These are phyloP conservation scores for Anorthoa munda DNA, from an alignment of 2,888 invertebrate genomes.

Conservation along the genomic window DNA sequence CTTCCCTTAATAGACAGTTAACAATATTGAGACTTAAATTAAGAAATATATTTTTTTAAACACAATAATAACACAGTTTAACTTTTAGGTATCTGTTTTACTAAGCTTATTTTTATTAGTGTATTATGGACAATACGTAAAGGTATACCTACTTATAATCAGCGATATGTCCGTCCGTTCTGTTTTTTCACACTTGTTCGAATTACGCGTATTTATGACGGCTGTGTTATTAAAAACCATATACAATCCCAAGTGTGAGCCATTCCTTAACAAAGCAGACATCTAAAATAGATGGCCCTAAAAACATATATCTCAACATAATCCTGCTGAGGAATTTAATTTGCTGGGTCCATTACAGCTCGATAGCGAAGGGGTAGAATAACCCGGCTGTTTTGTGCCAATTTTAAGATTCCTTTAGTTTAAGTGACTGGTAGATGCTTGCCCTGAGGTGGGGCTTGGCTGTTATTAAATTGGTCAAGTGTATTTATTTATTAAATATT, in stretches of 20 bases:
- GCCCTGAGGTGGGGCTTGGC: not conserved
- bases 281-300: conserved; percentile 42
- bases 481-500: too few species aligned
- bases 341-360: conserved; percentile 66
- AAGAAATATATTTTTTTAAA: too few species aligned
- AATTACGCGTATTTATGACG: not conserved
- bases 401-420: conserved; percentile 62
- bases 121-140: too few species aligned
- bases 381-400: conserved; percentile 48
- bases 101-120: too few species aligned
- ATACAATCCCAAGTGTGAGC: conserved; percentile 30
- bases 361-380: conserved; percentile 62
- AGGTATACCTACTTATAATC: too few species aligned
- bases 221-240: conserved; percentile 43
- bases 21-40: too few species aligned
- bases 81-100: too few species aligned
- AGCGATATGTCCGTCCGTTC: too few species aligned
- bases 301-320: conserved; percentile 65
- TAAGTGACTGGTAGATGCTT: conserved; percentile 28
- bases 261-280: conserved; percentile 38
- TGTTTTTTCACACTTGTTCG: not conserved
- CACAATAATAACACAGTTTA: too few species aligned
- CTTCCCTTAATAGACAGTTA: too few species aligned
- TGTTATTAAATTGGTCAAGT: conserved; percentile 1
- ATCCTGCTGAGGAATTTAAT: conserved; percentile 69